Evolutionary conservation across 2,113 vertebrate species (phyloP).

Genomic region (Cepphus grylle): DNA sequence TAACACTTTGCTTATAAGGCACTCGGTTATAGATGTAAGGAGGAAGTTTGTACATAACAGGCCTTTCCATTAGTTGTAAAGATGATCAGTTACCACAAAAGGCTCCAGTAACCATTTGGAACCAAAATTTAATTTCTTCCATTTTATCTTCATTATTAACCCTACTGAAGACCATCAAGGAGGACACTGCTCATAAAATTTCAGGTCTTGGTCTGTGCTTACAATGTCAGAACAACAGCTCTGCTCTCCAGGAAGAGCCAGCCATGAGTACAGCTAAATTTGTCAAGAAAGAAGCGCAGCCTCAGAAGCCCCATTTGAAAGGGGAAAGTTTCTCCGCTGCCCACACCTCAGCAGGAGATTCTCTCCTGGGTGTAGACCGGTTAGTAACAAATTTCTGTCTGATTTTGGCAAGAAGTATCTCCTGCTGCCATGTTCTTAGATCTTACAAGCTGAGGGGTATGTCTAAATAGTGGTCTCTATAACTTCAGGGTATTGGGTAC

Average conservation of each 20-base stretch:
- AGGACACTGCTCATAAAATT: neutral
- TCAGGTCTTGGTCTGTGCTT: neutral
- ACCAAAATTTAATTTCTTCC: neutral
- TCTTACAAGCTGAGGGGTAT: neutral
- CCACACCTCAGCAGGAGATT: neutral
- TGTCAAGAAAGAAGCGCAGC: fast-evolving
- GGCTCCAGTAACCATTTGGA: neutral
- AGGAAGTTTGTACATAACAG: neutral
- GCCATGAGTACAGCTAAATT: no score
- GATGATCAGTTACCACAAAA: neutral
- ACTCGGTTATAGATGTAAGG: neutral
- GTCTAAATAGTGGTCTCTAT: neutral
- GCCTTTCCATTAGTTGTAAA: neutral
- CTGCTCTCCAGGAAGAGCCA: neutral
- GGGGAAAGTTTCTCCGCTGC: neutral
- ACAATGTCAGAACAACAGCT: neutral
- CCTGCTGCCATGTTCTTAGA: neutral
- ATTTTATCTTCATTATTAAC: neutral
- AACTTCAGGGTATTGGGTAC: neutral
- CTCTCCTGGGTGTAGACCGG: neutral
- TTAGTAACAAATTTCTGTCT: neutral
- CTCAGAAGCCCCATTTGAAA: neutral
- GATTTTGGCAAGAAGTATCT: neutral
- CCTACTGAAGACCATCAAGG: neutral
- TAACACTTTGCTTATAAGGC: neutral